These are phyloP conservation scores for Danio albolineatus DNA, from an alignment of 2,797 vertebrate species.

Conservation along the genomic window DNA sequence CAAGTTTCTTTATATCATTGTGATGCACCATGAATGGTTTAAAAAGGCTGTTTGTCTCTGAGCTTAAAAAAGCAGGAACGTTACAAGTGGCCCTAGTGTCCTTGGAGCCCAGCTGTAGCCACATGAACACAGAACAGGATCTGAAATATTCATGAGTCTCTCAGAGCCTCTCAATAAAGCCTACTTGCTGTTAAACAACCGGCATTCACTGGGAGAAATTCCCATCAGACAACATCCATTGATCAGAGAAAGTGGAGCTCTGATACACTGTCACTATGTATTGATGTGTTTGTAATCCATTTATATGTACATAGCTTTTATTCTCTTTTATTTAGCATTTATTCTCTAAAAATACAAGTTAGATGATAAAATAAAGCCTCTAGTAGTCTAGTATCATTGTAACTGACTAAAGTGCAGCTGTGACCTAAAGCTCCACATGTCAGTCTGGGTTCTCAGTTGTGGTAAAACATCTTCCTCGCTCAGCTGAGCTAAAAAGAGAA, in stretches of 20 bases:
- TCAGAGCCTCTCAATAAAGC: constrained; percentile 21
- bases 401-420: background rate
- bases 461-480: background rate
- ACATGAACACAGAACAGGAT: constrained; percentile 14
- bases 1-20: background rate
- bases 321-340: no score
- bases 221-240: background rate
- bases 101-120: constrained; percentile 9
- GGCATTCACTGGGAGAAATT: background rate
- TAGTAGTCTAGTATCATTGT: constrained; percentile 3
- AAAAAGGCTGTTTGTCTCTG: background rate
- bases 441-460: constrained; percentile 16
- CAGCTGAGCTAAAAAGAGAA: constrained; percentile 28
- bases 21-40: background rate
- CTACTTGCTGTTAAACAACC: background rate
- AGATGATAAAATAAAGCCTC: no score
- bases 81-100: constrained; percentile 9
- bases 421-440: constrained; percentile 9
- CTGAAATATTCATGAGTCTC: constrained; percentile 46
- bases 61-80: background rate
- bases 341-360: background rate
- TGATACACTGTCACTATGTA: background rate
- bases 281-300: background rate
- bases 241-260: background rate
- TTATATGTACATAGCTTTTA: background rate